Conservation (phyloP, 2,113 vertebrate species). For the Tychaedon coryphoeus region DNA sequence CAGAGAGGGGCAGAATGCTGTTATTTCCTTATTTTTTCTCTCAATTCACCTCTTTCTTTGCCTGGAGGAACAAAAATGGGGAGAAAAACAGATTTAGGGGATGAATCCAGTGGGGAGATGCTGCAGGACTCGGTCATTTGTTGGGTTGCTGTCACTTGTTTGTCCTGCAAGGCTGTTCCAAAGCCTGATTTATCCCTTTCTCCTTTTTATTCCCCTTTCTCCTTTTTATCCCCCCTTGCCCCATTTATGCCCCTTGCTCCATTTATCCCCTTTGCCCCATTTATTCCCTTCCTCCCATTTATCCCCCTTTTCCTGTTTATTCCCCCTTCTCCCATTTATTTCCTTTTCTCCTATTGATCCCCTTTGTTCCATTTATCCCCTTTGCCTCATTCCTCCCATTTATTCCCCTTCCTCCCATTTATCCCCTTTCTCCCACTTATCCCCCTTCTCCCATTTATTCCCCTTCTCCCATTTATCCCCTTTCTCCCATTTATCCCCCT, state of each 20-base stretch:
- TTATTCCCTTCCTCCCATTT: background rate
- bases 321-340: too few species aligned
- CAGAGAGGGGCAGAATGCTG: rapidly evolving
- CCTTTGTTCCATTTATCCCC: background rate
- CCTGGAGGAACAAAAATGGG: background rate
- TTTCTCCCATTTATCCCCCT: too few species aligned
- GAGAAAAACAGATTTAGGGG: background rate
- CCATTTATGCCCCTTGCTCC: rapidly evolving
- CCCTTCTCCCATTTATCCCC: background rate
- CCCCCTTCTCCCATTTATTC: background rate
- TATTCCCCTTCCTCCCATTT: background rate
- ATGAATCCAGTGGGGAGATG: background rate
- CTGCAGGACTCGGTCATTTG: background rate
- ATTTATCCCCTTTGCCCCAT: rapidly evolving
- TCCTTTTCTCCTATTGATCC: background rate
- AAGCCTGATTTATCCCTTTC: background rate
- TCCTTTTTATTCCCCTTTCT: background rate
- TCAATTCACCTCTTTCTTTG: background rate
- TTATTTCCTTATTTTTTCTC: rapidly evolving
- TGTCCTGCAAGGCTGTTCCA: background rate
- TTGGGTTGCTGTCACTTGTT: background rate
- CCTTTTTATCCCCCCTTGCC: background rate
- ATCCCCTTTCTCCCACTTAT: too few species aligned
- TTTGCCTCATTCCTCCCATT: background rate
- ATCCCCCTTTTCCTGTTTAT: background rate